These are phyloP conservation scores for Rhabdornis inornatus DNA, from an alignment of 2,113 vertebrate genomes.

Conservation along the genomic window DNA sequence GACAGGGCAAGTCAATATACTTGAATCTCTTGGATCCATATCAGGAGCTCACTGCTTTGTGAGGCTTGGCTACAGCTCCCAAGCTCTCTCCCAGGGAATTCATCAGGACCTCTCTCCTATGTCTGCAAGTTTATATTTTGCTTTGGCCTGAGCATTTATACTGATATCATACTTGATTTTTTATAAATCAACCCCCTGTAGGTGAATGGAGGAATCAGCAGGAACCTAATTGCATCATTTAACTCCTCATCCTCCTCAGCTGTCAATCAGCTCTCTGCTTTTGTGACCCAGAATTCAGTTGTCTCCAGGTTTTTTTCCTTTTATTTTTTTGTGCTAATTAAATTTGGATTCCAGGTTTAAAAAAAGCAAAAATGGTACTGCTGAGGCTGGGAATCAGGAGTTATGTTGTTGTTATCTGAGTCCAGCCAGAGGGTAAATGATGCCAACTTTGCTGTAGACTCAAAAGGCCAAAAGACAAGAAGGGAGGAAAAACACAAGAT, in stretches of 20 bases:
- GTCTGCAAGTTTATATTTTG: conserved; percentile 32
- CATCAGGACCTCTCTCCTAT: background rate
- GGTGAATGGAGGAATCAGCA: conserved; percentile 1
- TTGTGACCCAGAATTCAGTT: background rate
- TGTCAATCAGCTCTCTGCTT: conserved; percentile 11
- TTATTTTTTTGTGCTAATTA: conserved; percentile 38
- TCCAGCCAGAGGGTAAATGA: background rate
- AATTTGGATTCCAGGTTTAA: conserved; percentile 26
- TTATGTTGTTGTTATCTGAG: background rate
- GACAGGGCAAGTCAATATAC: background rate
- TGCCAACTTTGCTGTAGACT: background rate
- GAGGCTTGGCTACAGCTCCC: conserved; percentile 5
- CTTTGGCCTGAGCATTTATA: conserved; percentile 4
- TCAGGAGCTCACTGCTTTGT: conserved; percentile 29
- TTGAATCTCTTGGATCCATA: background rate
- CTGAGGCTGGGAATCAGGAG: background rate
- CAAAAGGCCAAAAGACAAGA: background rate
- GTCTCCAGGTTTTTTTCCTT: conserved; percentile 20
- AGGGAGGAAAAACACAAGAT: background rate
- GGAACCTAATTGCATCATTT: background rate
- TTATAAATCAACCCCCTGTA: background rate
- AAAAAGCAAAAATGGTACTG: conserved; percentile 1
- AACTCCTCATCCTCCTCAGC: background rate
- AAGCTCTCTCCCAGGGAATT: conserved; percentile 19
- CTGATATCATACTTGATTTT: conserved; percentile 28